These are phyloP conservation scores for Chunga burmeisteri DNA, from an alignment of 2,113 vertebrate genomes.

Conservation along the genomic window DNA sequence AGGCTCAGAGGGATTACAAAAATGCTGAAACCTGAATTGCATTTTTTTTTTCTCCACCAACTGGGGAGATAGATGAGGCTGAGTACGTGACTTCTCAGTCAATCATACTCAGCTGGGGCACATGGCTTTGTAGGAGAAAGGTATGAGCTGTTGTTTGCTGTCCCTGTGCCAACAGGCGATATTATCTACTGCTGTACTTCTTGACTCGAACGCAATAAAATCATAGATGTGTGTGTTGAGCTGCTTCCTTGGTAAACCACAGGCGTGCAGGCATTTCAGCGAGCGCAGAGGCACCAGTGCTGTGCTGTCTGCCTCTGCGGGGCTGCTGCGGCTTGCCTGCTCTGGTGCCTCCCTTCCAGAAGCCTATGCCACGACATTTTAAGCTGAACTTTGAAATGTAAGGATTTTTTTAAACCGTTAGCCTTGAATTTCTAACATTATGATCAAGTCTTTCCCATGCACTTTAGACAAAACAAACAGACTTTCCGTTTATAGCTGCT, in stretches of 20 bases:
- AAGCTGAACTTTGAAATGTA: background rate
- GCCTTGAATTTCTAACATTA: background rate
- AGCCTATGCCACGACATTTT: background rate
- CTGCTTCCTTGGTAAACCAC: background rate
- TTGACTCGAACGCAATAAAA: background rate
- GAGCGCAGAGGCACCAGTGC: background rate
- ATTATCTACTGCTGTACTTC: background rate
- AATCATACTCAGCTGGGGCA: background rate
- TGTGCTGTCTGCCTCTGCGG: background rate
- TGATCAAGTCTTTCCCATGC: conserved; percentile 22
- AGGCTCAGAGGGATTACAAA: conserved; percentile 60
- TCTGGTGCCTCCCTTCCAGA: background rate
- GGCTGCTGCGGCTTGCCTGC: background rate
- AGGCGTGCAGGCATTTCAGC: background rate
- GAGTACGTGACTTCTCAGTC: conserved; percentile 49
- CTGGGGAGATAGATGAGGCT: conserved; percentile 31
- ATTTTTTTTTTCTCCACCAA: conserved; percentile 18
- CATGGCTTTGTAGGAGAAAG: conserved; percentile 12
- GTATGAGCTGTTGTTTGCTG: background rate
- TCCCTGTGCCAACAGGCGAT: background rate
- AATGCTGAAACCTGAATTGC: conserved; percentile 61
- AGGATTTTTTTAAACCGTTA: background rate
- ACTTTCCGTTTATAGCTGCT: conserved; percentile 34
- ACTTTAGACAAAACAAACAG: conserved; percentile 17
- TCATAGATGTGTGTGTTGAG: background rate